Base-by-base conservation (phyloP, 2,797 vertebrate species). In the Gadopsis bispinosus region DNA sequence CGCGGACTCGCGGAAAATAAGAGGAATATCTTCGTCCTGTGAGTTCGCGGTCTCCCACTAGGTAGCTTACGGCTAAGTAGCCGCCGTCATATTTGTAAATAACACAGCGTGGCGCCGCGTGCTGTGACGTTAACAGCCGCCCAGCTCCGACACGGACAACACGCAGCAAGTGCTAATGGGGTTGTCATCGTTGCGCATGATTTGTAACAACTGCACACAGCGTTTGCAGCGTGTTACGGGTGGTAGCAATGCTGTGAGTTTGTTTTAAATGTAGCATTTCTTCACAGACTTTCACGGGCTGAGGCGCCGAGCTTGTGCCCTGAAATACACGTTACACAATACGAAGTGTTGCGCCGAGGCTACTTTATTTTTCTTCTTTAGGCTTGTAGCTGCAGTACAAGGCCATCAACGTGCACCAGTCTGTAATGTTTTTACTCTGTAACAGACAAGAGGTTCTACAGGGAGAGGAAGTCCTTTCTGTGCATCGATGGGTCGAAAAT, bases 21-120 rank as follows among this genome's bases (percentile, higher is more conserved):
- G 93, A 89, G 95, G 95, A 31, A 94, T 95, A 78, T 95, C 94
- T 63, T 92, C 94, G 59, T 94, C 94, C 35, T 95, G 95, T 95
- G 77, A 95, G 94, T 94, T 48, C 51, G 16, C 8, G 67, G 54
- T 55, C 41, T 55, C 69, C 51, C 75, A 74, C 16, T 6, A 26
- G 80, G 79, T 87, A 92, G 87, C 87, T 73, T 29, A 19, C 70
- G 37, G 84, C 77, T 80, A 86, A 51, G 14, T 7, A 56, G 68
- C 68, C n/a, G 2, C 6, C 43, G 10, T 48, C 33, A 31, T 19
- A 13, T 26, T 22, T 39, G 37, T n/a, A 3, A 1, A 47, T 48
- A 54, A 43, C 1, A 12, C 39, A 43, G n/a, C 60, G 9, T 35
- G 26, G 20, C 41, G 14, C 9, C 17, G 17, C n/a, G n/a, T 51